Percentiles rank a stretch among this genome's conserved stretches.
Conservation (phyloP, 2,888 invertebrate species). For the Pilophorus perplexus region DNA sequence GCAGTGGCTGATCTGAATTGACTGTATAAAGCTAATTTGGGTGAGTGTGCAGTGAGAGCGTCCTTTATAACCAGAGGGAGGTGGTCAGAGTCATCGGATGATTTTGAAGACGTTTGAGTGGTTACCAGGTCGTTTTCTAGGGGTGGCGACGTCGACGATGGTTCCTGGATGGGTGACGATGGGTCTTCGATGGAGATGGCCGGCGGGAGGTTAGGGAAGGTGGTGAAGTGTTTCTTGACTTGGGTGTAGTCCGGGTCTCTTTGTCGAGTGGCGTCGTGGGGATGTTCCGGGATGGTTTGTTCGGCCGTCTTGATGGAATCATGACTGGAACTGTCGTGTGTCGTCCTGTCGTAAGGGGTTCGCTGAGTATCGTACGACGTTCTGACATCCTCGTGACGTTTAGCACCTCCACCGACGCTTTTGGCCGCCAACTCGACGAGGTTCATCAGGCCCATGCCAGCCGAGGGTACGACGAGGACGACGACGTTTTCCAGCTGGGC, state of each 20-base stretch:
- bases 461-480: conserved; percentile 61
- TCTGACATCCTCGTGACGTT: neutral
- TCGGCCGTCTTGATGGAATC: neutral
- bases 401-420: neutral
- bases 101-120: neutral
- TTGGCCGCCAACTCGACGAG: conserved; percentile 21
- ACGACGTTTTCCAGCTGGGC: conserved; percentile 73
- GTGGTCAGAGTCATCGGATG: neutral
- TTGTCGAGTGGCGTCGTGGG: conserved; percentile 18
- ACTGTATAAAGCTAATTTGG: conserved; percentile 37
- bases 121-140: neutral
- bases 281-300: too few species aligned
- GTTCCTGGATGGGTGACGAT: neutral
- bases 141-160: neutral
- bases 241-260: conserved; percentile 35
- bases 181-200: neutral
- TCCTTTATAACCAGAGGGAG: conserved; percentile 18
- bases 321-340: neutral
- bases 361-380: too few species aligned
- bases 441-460: conserved; percentile 10
- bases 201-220: neutral
- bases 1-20: conserved; percentile 24
- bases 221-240: neutral
- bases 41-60: conserved; percentile 31
- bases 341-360: too few species aligned